Conservation (phyloP, 2,113 vertebrate genomes). For the Trachemys scripta region DNA sequence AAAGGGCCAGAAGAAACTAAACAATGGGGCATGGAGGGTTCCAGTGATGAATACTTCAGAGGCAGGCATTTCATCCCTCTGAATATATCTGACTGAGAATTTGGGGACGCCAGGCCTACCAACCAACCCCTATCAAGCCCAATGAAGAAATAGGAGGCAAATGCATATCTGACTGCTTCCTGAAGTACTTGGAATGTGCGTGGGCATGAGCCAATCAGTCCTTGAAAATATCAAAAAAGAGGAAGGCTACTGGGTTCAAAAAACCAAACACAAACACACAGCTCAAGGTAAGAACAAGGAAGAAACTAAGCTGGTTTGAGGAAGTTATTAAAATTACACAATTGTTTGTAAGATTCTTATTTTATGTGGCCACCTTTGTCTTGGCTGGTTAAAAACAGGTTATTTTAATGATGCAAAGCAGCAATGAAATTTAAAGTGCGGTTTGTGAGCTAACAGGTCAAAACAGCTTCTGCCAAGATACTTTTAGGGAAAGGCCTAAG, state of each 20-base stretch:
- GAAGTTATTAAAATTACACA: not conserved
- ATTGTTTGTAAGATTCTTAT: not conserved
- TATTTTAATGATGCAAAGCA: not conserved
- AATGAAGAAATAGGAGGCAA: not conserved
- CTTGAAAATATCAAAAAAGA: not conserved
- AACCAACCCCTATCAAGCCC: not conserved
- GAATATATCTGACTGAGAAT: not conserved
- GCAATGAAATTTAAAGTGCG: not conserved
- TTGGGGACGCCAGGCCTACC: not conserved
- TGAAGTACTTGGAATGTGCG: not conserved
- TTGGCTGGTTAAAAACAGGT: not conserved
- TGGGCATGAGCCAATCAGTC: not conserved
- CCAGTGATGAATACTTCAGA: not conserved
- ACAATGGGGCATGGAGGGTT: fast-evolving
- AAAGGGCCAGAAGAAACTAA: not conserved
- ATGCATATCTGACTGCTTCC: not conserved
- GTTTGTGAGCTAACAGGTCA: not conserved
- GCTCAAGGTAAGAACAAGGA: not conserved
- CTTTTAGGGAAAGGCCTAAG: not conserved
- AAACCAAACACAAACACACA: not conserved
- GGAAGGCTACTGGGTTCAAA: not conserved
- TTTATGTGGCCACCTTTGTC: not conserved
- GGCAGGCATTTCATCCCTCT: not conserved
- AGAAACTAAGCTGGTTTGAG: not conserved
- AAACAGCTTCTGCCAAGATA: not conserved